A percentile compares a stretch with the other conserved stretches of the same genome.
Evolutionary conservation across 2,113 vertebrate genomes (phyloP).

Genomic region (Microtus pennsylvanicus): DNA sequence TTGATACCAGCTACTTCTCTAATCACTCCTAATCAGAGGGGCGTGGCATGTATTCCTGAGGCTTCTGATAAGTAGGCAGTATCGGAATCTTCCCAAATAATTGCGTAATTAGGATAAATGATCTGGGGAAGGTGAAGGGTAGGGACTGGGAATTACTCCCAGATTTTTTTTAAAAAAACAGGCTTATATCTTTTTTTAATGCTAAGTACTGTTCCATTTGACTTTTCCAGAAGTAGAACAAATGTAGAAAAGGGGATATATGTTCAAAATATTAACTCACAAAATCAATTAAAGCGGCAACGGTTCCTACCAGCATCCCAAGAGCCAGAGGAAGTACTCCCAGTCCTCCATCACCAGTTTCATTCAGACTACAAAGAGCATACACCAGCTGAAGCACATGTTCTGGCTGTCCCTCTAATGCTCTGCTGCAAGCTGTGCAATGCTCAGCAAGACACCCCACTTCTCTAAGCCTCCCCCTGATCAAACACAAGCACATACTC

Average conservation of each 20-base stretch:
- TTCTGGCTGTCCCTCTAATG: background rate
- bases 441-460: background rate
- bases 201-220: background rate
- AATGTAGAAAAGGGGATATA: background rate
- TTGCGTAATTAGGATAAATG: constrained; percentile 84
- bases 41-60: constrained; percentile 8
- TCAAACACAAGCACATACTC: background rate
- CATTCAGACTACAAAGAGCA: background rate
- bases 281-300: background rate
- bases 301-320: background rate
- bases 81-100: constrained; percentile 76
- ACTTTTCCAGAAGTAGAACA: background rate
- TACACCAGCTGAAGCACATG: background rate
- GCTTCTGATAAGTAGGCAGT: constrained; percentile 45
- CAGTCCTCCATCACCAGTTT: background rate
- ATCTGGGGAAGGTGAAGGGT: constrained; percentile 58
- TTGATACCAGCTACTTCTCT: constrained; percentile 74
- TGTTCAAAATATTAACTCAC: constrained; percentile 20
- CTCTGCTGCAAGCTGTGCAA: background rate
- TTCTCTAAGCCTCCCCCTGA: background rate
- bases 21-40: constrained; percentile 71
- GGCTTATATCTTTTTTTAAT: background rate
- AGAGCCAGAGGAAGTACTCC: background rate
- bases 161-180: background rate
- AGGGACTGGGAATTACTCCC: background rate